A percentile compares a stretch with the other conserved stretches of the same genome.
These are phyloP conservation scores for Girardinichthys multiradiatus DNA, from an alignment of 2,113 vertebrate species.

Conservation along the genomic window DNA sequence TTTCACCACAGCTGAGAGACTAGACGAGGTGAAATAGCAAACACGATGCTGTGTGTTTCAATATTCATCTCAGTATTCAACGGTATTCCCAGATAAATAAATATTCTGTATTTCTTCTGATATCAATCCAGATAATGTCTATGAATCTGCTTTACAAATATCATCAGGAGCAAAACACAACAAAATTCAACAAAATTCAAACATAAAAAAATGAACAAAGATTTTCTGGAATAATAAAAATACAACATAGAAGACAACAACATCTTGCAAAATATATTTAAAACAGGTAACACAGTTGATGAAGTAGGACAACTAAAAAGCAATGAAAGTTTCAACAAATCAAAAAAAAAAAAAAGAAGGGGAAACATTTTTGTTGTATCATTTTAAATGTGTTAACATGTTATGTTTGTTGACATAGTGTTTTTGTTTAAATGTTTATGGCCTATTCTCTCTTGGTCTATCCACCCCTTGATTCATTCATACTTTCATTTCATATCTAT, in stretches of 20 bases:
- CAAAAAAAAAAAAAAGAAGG: not conserved
- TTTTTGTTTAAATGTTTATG: not conserved
- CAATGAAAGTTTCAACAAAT: not conserved
- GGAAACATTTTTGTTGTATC: not conserved
- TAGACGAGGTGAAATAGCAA: constrained; percentile 8
- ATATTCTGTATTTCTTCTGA: constrained; percentile 47
- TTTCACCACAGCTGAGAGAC: not conserved
- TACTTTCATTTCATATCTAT: not conserved
- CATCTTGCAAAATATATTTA: not conserved
- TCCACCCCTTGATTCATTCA: not conserved
- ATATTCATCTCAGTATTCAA: constrained; percentile 51
- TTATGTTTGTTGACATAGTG: not conserved
- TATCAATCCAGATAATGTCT: constrained; percentile 46
- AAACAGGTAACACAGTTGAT: not conserved
- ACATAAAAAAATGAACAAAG: not conserved
- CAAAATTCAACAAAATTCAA: not conserved
- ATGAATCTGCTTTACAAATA: constrained; percentile 9
- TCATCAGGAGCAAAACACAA: constrained; percentile 4
- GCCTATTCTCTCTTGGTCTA: not conserved
- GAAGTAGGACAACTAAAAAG: not conserved
- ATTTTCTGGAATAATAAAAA: not conserved
- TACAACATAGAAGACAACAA: not conserved
- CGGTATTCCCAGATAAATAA: constrained; percentile 61
- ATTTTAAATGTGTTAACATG: not conserved
- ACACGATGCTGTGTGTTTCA: constrained; percentile 23